Conservation (phyloP, 2,797 vertebrate genomes). For the Dallia pectoralis region DNA sequence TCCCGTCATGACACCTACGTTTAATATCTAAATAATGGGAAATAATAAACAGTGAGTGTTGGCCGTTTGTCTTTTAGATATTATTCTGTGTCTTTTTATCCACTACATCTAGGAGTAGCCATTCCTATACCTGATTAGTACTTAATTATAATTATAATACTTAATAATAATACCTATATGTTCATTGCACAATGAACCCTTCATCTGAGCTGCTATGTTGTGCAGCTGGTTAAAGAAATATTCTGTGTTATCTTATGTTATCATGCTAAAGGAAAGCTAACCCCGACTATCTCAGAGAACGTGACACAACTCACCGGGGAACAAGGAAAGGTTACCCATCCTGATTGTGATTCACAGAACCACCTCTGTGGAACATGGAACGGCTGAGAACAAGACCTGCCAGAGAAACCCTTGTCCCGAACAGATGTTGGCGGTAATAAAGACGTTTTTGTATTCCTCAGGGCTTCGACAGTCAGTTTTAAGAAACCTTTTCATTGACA, state of each 20-base stretch:
- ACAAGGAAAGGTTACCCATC: background rate
- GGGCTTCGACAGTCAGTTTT: constrained; percentile 25
- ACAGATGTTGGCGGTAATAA: constrained; percentile 48
- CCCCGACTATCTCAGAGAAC: background rate
- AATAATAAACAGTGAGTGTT: too few relatives aligned
- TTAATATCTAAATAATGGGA: too few relatives aligned
- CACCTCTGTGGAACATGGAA: background rate
- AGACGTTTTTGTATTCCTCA: constrained; percentile 20
- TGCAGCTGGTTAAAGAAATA: background rate
- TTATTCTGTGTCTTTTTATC: too few relatives aligned
- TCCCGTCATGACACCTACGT: background rate
- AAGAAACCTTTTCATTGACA: constrained; percentile 10
- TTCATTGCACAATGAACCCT: background rate
- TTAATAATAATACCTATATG: background rate
- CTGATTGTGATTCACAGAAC: background rate
- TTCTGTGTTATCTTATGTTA: background rate
- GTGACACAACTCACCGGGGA: background rate
- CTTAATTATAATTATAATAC: background rate
- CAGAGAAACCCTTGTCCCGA: constrained; percentile 40
- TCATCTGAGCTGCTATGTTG: constrained; percentile 3
- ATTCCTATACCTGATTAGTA: background rate
- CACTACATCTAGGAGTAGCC: too few relatives aligned
- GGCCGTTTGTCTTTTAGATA: too few relatives aligned
- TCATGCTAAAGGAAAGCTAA: background rate
- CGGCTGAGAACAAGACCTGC: constrained; percentile 32